Evolutionary conservation across 2,888 invertebrate genomes (phyloP), one percentile per base, ranked within the genome.

Genomic region (Ectobius pallidus): DNA sequence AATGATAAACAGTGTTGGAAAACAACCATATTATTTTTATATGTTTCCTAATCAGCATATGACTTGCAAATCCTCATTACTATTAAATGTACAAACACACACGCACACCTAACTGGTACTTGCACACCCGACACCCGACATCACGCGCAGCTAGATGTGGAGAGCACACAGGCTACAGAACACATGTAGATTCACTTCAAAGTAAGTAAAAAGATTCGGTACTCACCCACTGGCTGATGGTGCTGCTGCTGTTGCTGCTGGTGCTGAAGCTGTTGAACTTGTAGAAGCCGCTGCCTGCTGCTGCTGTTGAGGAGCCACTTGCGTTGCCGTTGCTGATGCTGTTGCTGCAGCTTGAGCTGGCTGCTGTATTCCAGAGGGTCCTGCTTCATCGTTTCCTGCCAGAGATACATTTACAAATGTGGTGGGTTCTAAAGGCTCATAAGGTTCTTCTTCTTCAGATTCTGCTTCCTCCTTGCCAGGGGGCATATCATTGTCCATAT

Each of bases 351-450:
- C 42, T 18, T 68, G 44, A 11, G 6, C 9, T 27, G 11, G 11
- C 39, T 62, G 71, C 62, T 83, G 83, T n/a, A 83, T 77, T 22
- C 83, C 83, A 0, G 83, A 83, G 0, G 83, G 83, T 62, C 83
- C 83, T 3, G 83, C 82, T 70, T 83, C 83, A 34, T 83, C 82
- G 55, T 83, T 82, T n/a, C 58, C 58, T 0, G 82, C 79, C 68
- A 83, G 63, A 6, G 82, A 79, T 18, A 83, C 82, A 74, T 81
- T 82, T 11, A 83, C 83, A 75, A 81, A 83, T 0, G 83, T 80
- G 20, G 82, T 80, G 32, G 81, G 80, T 75, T 83, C 83, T 25
- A 83, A 79, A 73, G 81, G 81, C 69, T 82, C 83, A 71, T 82
- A 82, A 34, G 79, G 79, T 72, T 83, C 83, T 78, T 83, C 74